Percentiles rank a stretch among this genome's conserved stretches.
Evolutionary conservation across 2,797 vertebrate genomes (phyloP).

Genomic region (Moxostoma hubbsi): DNA sequence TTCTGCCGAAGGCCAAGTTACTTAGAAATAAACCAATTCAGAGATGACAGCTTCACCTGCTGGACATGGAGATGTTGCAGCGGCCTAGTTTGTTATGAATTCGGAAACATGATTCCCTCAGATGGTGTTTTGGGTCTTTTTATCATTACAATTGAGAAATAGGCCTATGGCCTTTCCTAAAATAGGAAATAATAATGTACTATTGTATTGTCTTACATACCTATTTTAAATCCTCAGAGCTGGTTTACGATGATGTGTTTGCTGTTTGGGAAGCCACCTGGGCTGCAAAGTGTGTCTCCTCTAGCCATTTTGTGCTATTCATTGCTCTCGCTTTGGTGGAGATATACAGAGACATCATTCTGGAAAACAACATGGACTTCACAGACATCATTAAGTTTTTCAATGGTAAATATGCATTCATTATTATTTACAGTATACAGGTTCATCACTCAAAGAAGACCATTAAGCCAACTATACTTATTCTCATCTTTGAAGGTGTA

Average conservation of each 20-base stretch:
- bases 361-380: conserved; percentile 99
- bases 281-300: conserved; percentile 92
- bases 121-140: neutral
- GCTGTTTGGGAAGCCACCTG: conserved; percentile 97
- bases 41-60: conserved; percentile 17
- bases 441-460: no score
- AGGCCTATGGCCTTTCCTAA: no score
- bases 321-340: conserved; percentile 95
- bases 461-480: no score
- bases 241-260: conserved; percentile 96
- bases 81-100: no score
- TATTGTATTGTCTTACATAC: conserved; percentile 33
- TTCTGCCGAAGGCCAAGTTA: neutral
- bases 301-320: conserved; percentile 94
- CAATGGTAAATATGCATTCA: conserved; percentile 83
- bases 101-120: neutral
- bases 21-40: neutral
- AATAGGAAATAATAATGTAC: neutral
- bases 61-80: neutral
- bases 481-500: no score
- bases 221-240: conserved; percentile 75
- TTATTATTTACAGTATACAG: neutral
- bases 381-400: conserved; percentile 99
- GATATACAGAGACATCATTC: conserved; percentile 95
- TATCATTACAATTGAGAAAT: neutral